Evolutionary conservation across 1,140 invertebrate species (phyloP), one percentile per base, ranked within the genome.

Genomic region (Ptiloglossa arizonensis): DNA sequence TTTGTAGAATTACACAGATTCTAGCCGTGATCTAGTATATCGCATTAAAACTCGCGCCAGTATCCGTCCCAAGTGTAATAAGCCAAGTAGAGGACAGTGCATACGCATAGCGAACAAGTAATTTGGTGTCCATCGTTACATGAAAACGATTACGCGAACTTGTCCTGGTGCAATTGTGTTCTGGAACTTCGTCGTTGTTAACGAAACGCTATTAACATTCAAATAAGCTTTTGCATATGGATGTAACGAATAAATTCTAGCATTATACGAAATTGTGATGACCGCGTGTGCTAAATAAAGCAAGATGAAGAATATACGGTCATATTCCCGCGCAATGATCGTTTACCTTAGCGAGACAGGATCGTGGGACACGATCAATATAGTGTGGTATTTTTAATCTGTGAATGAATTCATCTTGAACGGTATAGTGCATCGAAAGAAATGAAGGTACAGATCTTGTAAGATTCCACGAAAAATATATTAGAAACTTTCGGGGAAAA

Each of bases 101-200:
- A 19, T 17, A n/a, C 29, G 46, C 29, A 15, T 15, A 11, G 54
- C 2, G 22, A 56, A 24, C 22, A 19, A 29, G 24, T 46, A 46
- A 70, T 59, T 29, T 41, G 5, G n/a, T 17, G 22, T 70, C 35
- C 38, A 3, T 17, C 19, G 38, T 57, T 29, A 57, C 8, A 29
- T 27, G 68, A 11, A 71, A 71, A 59, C 68, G 19, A 59, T 59
- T 32, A 41, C n/a, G 27, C 15, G 41, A 68, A 38, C 29, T 38
- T 54, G n/a, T 50, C 13, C 17, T 67, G 9, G 5, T 22, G 13
- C 2, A 32, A 41, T 24, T 2, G 2, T 35, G 32, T 17, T 11
- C 13, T 41, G 15, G 15, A 63, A 41, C 41, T 24, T 9, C 22
- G 13, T 41, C 35, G 60, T 9, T 22, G 8, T 11, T 35, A 59